Evolutionary conservation across 2,797 vertebrate genomes (phyloP), one percentile per base, ranked within the genome.

Genomic region (Danio aesculapii): DNA sequence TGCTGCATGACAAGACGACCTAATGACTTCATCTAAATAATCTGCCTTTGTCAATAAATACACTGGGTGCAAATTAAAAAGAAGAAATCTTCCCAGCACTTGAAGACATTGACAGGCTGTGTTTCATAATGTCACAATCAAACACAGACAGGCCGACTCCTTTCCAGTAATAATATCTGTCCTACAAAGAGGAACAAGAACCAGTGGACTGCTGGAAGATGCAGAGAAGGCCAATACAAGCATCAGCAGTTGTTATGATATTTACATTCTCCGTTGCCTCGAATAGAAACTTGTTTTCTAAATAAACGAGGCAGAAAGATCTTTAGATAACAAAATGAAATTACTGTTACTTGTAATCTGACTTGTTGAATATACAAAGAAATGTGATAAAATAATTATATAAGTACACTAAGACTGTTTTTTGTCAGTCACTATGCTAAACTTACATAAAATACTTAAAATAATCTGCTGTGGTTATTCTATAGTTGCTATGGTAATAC

Each of bases 41-140:
- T 62, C 43, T 68, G 81, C 75, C 12, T 69, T 75, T n/a, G 78
- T 80, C 81, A 83, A 81, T 72, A 83, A 85, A 80, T 66, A 53
- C 19, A 30, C 77, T 53, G 46, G 21, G 59, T 59, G 71, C 55
- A 64, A 79, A 83, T 85, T 77, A 83, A 74, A 74, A 73, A 13
- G 6, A 13, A 46, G 62, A 63, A 63, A 63, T 71, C 30, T 85
- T 85, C 81, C 74, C 84, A 83, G 74, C 50, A 62, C 21, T 46
- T 57, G 55, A 79, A 68, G 52, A 49, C 43, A 49, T 41, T 50
- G 67, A 80, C 44, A 57, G 30, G 43, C 58, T 71, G n/a, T 19
- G 57, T 75, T 83, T 81, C 50, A 77, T 66, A 81, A 68, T 19
- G 62, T 77, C 69, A 58, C 68, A 41, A 62, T 57, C 7, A 41